These are phyloP conservation scores for Ornithoptera priamus DNA, from an alignment of 2,888 invertebrate genomes.

Conservation along the genomic window DNA sequence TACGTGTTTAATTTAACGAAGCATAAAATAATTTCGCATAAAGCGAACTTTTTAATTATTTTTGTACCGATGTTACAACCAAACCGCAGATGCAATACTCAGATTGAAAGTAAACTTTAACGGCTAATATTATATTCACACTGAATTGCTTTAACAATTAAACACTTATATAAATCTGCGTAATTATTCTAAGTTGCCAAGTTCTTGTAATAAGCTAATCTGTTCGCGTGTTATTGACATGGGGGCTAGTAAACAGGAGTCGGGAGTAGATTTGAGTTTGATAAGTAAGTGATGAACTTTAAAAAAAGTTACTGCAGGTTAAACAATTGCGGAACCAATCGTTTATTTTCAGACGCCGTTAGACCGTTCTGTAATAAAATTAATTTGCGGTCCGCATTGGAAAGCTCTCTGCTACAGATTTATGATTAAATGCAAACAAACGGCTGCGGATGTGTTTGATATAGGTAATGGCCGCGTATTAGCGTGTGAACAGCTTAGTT, in stretches of 20 bases:
- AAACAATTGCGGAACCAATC: slow-evolving; percentile 14
- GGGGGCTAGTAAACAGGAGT: background rate
- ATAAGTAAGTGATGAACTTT: background rate
- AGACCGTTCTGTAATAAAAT: slow-evolving; percentile 59
- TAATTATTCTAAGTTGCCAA: slow-evolving; percentile 49
- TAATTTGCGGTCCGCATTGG: slow-evolving; percentile 67
- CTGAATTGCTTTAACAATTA: slow-evolving; percentile 38
- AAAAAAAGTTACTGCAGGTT: background rate
- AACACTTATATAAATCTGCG: slow-evolving; percentile 44
- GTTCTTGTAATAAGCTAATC: slow-evolving; percentile 40
- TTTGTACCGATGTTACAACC: slow-evolving; percentile 27
- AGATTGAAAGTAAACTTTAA: slow-evolving; percentile 43
- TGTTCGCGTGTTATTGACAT: slow-evolving; percentile 39
- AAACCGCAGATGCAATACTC: slow-evolving; percentile 39
- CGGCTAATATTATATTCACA: slow-evolving; percentile 44
- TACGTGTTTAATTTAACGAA: background rate
- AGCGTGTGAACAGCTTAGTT: slow-evolving; percentile 17
- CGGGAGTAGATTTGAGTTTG: background rate
- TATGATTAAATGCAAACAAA: slow-evolving; percentile 60
- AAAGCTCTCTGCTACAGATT: slow-evolving; percentile 60
- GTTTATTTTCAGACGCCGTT: slow-evolving; percentile 38
- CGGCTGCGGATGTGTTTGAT: slow-evolving; percentile 39
- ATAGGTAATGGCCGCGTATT: slow-evolving; percentile 19
- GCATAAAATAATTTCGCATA: background rate
- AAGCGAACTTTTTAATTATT: slow-evolving; percentile 5